Conservation (phyloP, 2,797 vertebrate species). For the Sebastes baramenuke region DNA sequence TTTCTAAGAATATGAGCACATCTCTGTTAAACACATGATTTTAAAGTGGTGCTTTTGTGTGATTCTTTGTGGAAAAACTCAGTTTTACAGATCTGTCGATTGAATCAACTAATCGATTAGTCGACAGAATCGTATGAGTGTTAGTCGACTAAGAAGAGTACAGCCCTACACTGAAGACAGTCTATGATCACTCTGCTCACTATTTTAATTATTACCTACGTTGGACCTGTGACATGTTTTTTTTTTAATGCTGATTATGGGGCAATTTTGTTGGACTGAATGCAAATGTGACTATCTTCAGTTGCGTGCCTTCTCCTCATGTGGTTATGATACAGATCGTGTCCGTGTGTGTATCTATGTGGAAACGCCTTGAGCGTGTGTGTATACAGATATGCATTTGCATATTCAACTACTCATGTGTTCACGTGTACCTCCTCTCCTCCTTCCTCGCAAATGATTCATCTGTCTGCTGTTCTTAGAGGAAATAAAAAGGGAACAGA, state of each 20-base stretch:
- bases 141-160: too few relatives aligned
- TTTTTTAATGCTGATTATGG: too few relatives aligned
- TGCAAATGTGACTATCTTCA: not conserved
- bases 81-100: too few relatives aligned
- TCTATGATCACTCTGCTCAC: not conserved
- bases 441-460: constrained; percentile 37
- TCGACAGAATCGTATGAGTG: too few relatives aligned
- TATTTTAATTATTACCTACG: too few relatives aligned
- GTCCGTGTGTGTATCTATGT: not conserved
- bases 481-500: constrained; percentile 31
- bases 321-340: not conserved
- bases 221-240: too few relatives aligned
- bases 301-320: not conserved
- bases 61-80: too few relatives aligned
- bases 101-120: too few relatives aligned
- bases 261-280: not conserved
- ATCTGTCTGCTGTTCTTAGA: constrained; percentile 45
- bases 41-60: too few relatives aligned
- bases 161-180: not conserved
- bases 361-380: not conserved
- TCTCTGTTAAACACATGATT: too few relatives aligned
- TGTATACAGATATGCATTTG: not conserved
- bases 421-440: constrained; percentile 1
- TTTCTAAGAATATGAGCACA: too few relatives aligned
- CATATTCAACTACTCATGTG: not conserved